These are phyloP conservation scores for Melipona quadrifasciata DNA, from an alignment of 1,140 invertebrate genomes.

Conservation along the genomic window DNA sequence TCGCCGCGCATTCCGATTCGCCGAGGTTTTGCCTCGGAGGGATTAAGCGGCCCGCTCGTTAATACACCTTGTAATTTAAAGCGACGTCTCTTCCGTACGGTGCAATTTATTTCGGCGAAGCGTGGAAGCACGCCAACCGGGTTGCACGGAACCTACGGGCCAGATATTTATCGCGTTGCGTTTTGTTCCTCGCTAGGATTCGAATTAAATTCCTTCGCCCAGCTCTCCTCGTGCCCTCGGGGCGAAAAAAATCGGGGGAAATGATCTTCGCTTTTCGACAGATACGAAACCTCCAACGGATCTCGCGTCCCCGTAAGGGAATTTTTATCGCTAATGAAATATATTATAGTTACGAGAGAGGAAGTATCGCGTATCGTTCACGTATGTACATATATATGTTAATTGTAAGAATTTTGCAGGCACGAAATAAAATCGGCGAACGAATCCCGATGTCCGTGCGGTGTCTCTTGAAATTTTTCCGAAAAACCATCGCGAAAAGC, in stretches of 20 bases:
- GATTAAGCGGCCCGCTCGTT: not conserved
- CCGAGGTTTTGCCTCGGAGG: not conserved
- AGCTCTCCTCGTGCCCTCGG: too few relatives aligned
- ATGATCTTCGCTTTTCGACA: not conserved
- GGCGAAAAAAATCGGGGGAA: not conserved
- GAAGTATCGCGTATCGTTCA: not conserved
- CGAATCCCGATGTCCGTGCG: not conserved
- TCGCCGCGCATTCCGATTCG: not conserved
- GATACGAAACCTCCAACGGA: too few relatives aligned
- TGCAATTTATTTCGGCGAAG: not conserved
- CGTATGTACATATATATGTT: not conserved
- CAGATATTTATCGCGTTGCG: conserved; percentile 14
- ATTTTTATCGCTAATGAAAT: not conserved
- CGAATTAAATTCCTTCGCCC: conserved; percentile 15
- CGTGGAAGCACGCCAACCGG: conserved; percentile 1
- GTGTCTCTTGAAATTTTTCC: not conserved
- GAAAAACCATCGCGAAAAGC: not conserved
- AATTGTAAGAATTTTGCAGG: not conserved
- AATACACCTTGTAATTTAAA: conserved; percentile 12
- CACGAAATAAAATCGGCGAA: not conserved
- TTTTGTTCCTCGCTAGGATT: not conserved
- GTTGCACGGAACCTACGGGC: not conserved
- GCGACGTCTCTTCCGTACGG: not conserved
- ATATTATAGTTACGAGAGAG: not conserved
- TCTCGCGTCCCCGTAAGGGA: not conserved